Base-by-base conservation (phyloP, 2,888 invertebrate genomes). In the Rhodophaea formosa region DNA sequence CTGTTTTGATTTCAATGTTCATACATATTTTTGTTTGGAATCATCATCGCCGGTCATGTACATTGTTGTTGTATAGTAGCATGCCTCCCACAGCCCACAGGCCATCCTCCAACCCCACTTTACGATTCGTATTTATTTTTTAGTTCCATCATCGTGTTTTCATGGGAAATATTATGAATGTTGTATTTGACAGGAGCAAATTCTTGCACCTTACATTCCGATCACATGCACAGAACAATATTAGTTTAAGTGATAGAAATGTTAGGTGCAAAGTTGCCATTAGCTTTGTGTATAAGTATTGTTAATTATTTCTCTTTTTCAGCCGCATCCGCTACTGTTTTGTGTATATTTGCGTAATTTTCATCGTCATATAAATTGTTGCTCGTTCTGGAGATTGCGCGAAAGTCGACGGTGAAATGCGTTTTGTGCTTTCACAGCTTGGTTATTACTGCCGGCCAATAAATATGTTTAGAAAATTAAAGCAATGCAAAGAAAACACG, bases 101-200 rank as follows among this genome's bases (percentile, higher is more conserved):
- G 92, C 92, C 90, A 84, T 91, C 92, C 92, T 92, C 92, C 92
- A 92, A 92, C 92, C 92, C 91, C 86, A 83, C 87, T 86, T 87
- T 77, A 80, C 77, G 70, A 70, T 81, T 85, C 78, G 82, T 84
- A 79, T 83, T 84, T 80, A 78, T 79, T 85, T 79, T 77, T 84
- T 84, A 81, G 82, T 80, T 81, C 77, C 82, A 84, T 83, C 79
- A 80, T 82, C 70, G 75, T 78, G 75, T 76, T 75, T 70, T 73
- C 69, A 74, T 72, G 70, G 66, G 65, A 46, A 44, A 56, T 58
- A 65, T 76, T 77, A 76, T 79, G 79, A 75, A 72, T 78, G 75
- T 79, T 73, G 77, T 82, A 74, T 77, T 66, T 70, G 72, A 69
- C 64, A 72, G 51, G 71, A 62, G 66, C 69, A 77, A 72, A 71